phyloP scores from a whole-genome alignment of 2,797 vertebrate genomes.

The Pangasius sanitwongsei region DNA sequence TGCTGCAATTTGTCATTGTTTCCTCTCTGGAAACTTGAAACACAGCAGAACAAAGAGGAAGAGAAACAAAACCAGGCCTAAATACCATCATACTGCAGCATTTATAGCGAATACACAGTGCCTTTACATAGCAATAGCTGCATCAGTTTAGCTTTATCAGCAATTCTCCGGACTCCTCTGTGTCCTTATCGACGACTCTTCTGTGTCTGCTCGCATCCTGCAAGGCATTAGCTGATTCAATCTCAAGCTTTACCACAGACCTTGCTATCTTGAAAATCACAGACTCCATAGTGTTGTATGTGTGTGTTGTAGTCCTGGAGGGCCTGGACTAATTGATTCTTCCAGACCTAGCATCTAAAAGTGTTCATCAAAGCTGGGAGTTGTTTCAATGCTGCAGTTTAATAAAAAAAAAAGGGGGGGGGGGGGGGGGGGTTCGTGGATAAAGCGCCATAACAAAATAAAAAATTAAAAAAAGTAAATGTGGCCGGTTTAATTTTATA shows the following conservation, averaged over 20 bases:
- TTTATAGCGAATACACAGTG: background rate
- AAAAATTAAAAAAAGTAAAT: too few species aligned
- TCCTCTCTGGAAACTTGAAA: background rate
- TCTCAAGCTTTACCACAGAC: constrained; percentile 5
- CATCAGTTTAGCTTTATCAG: constrained; percentile 16
- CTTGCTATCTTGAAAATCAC: constrained; percentile 3
- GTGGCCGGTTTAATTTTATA: too few species aligned
- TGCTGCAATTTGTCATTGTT: background rate
- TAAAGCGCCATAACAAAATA: too few species aligned
- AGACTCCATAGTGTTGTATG: background rate
- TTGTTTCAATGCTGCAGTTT: constrained; percentile 30
- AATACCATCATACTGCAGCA: background rate
- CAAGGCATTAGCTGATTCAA: background rate
- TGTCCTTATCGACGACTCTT: background rate
- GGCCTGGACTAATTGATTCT: constrained; percentile 51
- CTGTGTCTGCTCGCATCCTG: background rate
- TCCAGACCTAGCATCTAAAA: constrained; percentile 43
- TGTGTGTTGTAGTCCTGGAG: constrained; percentile 21
- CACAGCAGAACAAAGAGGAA: constrained; percentile 4
- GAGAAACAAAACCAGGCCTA: background rate
- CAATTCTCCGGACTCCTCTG: background rate
- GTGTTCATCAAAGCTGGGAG: constrained; percentile 37
- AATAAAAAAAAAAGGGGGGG: background rate
- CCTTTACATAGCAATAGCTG: constrained; percentile 29
- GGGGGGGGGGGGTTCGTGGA: too few species aligned